A percentile compares a stretch with the other conserved stretches of the same genome.
phyloP scores from a whole-genome alignment of 2,888 invertebrate genomes.

The Pyrgus malvae region DNA sequence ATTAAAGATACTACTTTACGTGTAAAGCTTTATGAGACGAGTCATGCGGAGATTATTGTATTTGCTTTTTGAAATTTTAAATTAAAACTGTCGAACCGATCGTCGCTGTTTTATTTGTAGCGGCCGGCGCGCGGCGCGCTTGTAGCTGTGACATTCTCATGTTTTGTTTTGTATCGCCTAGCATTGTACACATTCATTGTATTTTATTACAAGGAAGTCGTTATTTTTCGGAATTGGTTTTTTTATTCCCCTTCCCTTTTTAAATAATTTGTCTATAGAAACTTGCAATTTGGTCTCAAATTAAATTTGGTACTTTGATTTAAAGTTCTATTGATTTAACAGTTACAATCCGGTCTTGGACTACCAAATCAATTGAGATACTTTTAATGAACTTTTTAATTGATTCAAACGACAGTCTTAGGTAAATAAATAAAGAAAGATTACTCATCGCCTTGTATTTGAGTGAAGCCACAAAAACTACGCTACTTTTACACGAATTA shows the following conservation, averaged over 20 bases:
- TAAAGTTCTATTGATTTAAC: too few relatives aligned
- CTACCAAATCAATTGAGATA: too few relatives aligned
- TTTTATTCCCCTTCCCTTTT: slow-evolving; percentile 16
- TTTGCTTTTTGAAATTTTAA: slow-evolving; percentile 82
- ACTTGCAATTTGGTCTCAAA: too few relatives aligned
- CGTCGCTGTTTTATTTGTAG: slow-evolving; percentile 34
- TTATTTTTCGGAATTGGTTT: slow-evolving; percentile 24
- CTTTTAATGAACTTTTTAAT: too few relatives aligned
- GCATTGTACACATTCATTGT: slow-evolving; percentile 24
- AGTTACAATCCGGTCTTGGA: too few relatives aligned
- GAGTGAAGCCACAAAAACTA: too few relatives aligned
- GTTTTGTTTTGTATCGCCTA: slow-evolving; percentile 15
- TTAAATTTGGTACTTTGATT: too few relatives aligned
- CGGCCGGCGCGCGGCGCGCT: background rate
- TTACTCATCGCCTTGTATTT: too few relatives aligned
- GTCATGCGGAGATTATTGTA: slow-evolving; percentile 80
- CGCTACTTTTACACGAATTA: too few relatives aligned
- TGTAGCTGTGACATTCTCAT: slow-evolving; percentile 6
- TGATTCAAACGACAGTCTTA: too few relatives aligned
- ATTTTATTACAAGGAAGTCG: slow-evolving; percentile 25
- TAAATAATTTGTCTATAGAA: too few relatives aligned
- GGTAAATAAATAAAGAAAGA: too few relatives aligned
- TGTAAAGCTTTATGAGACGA: slow-evolving; percentile 81
- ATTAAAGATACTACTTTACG: slow-evolving; percentile 70
- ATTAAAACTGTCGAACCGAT: slow-evolving; percentile 76